Percentiles rank a stretch among this genome's conserved stretches.
Conservation (phyloP, 2,888 invertebrate genomes). For the Osmoderma eremita region DNA sequence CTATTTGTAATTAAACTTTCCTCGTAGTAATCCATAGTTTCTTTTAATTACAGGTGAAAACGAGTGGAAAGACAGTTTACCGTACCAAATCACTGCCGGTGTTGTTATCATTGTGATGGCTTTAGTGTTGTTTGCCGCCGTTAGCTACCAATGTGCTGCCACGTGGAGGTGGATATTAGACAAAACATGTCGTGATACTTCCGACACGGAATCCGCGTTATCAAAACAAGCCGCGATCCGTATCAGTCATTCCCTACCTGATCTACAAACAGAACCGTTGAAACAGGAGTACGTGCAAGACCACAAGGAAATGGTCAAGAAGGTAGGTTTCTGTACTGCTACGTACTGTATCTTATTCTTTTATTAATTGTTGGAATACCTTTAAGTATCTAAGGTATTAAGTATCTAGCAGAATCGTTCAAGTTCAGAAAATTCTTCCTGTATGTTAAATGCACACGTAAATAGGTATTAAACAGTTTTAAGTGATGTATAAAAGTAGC, state of each 20-base stretch:
- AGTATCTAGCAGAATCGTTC: too few species aligned
- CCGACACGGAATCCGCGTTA: constrained; percentile 59
- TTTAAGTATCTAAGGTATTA: too few species aligned
- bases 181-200: constrained; percentile 63
- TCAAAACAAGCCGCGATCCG: constrained; percentile 75
- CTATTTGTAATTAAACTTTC: not conserved
- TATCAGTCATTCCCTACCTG: constrained; percentile 80
- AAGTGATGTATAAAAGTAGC: too few species aligned
- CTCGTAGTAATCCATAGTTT: not conserved
- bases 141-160: constrained; percentile 78
- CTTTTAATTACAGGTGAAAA: constrained; percentile 38
- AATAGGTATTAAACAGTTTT: too few species aligned
- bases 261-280: constrained; percentile 75
- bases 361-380: too few species aligned
- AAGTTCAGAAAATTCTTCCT: too few species aligned
- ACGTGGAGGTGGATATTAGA: constrained; percentile 78
- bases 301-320: constrained; percentile 75
- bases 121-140: constrained; percentile 74
- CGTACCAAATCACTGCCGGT: constrained; percentile 67
- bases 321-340: constrained; percentile 64
- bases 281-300: constrained; percentile 78
- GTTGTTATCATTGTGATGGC: constrained; percentile 72
- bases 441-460: too few species aligned
- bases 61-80: constrained; percentile 41
- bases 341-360: too few species aligned